These are phyloP conservation scores for Leptosomus discolor DNA, from an alignment of 2,113 vertebrate species.

Conservation along the genomic window DNA sequence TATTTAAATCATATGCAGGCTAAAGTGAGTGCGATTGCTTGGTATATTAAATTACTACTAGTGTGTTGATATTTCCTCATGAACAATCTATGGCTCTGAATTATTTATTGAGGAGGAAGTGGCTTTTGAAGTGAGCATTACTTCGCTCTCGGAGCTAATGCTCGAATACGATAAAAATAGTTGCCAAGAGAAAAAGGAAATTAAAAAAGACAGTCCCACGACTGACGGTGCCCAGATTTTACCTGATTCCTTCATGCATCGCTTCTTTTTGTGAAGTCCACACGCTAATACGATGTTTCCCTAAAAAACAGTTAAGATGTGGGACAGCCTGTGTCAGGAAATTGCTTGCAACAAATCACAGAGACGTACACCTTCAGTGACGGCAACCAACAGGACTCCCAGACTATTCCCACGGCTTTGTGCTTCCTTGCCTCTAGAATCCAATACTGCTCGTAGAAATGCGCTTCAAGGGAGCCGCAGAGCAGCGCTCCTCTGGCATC, in stretches of 20 bases:
- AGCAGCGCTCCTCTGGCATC: background rate
- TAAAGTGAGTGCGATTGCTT: background rate
- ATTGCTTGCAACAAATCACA: background rate
- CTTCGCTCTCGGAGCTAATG: constrained; percentile 20
- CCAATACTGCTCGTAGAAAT: background rate
- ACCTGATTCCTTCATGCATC: background rate
- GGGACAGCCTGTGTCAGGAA: background rate
- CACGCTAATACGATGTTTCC: background rate
- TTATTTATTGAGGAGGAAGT: constrained; percentile 66
- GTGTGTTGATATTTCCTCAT: constrained; percentile 46
- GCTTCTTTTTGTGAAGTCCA: background rate
- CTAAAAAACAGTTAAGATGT: accelerated
- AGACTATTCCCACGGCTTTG: background rate
- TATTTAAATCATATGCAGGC: constrained; percentile 45
- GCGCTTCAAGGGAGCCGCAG: background rate
- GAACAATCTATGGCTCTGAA: constrained; percentile 57
- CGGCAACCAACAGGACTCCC: background rate
- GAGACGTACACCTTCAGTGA: background rate
- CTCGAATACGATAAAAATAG: constrained; percentile 30
- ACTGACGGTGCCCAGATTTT: background rate
- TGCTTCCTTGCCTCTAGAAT: background rate
- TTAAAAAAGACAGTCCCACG: background rate
- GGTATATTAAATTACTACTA: constrained; percentile 60
- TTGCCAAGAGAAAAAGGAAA: constrained; percentile 27
- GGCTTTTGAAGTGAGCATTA: constrained; percentile 59